These are phyloP conservation scores for Callospermophilus lateralis DNA, from an alignment of 2,113 vertebrate genomes.

Conservation along the genomic window DNA sequence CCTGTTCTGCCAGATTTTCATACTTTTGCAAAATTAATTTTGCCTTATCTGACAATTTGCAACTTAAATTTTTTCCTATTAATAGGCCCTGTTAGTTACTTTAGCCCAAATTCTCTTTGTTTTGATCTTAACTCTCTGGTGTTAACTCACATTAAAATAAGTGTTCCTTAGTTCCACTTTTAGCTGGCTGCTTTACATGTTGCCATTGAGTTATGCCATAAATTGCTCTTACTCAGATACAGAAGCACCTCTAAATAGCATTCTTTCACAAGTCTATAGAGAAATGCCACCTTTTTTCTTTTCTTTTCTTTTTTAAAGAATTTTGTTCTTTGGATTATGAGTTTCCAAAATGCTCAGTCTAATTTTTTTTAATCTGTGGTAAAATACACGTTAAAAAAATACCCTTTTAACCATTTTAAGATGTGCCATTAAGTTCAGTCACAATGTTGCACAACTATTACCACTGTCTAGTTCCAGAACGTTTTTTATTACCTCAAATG, in stretches of 20 bases:
- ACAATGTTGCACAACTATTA: not conserved
- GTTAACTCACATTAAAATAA: constrained; percentile 35
- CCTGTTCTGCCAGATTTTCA: constrained; percentile 69
- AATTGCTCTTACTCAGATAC: not conserved
- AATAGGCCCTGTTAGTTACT: constrained; percentile 58
- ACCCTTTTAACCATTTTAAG: not conserved
- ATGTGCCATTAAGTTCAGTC: not conserved
- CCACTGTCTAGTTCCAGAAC: not conserved
- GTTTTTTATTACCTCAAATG: not conserved
- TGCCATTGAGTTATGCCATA: not conserved
- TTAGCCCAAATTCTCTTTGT: constrained; percentile 31
- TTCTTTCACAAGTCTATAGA: constrained; percentile 34
- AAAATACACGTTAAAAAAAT: not conserved
- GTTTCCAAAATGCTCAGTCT: constrained; percentile 26
- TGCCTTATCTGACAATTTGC: constrained; percentile 72
- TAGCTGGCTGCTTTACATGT: not conserved
- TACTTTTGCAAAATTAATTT: constrained; percentile 70
- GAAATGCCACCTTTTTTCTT: constrained; percentile 43
- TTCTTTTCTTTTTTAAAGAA: constrained; percentile 57
- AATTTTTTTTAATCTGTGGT: not conserved
- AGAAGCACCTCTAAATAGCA: not conserved
- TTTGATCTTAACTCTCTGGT: constrained; percentile 35
- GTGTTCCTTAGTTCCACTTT: constrained; percentile 35
- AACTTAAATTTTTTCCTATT: constrained; percentile 56
- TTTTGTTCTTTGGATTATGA: constrained; percentile 38